These are phyloP conservation scores for Heliconius charithonia DNA, from an alignment of 2,888 invertebrate species.

Conservation along the genomic window DNA sequence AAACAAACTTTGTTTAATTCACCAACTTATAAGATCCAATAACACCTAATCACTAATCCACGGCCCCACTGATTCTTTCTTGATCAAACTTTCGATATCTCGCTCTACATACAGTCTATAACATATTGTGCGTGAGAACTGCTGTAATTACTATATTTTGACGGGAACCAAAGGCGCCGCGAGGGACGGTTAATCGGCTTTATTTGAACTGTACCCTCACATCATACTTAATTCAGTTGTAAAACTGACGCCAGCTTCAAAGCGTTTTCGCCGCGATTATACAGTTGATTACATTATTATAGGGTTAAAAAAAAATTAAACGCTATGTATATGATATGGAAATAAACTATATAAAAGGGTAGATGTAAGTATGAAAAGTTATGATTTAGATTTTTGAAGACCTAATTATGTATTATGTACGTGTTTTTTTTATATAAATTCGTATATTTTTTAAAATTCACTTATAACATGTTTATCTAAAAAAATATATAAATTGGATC, in stretches of 20 bases:
- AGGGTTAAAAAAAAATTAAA: conserved; percentile 6
- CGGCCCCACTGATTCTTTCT: conserved; percentile 5
- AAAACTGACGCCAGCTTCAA: conserved; percentile 43
- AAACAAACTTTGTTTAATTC: background rate
- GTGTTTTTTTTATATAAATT: background rate
- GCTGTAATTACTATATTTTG: conserved; percentile 58
- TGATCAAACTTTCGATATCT: conserved; percentile 32
- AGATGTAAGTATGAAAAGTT: background rate
- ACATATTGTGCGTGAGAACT: conserved; percentile 50
- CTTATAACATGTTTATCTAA: background rate
- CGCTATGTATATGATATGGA: background rate
- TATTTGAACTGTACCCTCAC: conserved; percentile 63
- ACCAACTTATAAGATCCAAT: conserved; percentile 10
- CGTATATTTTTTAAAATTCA: background rate
- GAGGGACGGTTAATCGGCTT: conserved; percentile 61
- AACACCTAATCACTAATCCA: conserved; percentile 29
- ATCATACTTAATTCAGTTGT: conserved; percentile 51
- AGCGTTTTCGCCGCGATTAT: conserved; percentile 31
- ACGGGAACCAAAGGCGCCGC: conserved; percentile 63
- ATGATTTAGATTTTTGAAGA: background rate
- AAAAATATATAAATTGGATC: background rate
- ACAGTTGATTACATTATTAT: background rate
- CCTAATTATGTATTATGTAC: background rate
- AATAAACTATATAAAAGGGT: too few relatives aligned
- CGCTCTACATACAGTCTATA: conserved; percentile 8